phyloP scores from a whole-genome alignment of 2,797 vertebrate species.

The Anabas testudineus region DNA sequence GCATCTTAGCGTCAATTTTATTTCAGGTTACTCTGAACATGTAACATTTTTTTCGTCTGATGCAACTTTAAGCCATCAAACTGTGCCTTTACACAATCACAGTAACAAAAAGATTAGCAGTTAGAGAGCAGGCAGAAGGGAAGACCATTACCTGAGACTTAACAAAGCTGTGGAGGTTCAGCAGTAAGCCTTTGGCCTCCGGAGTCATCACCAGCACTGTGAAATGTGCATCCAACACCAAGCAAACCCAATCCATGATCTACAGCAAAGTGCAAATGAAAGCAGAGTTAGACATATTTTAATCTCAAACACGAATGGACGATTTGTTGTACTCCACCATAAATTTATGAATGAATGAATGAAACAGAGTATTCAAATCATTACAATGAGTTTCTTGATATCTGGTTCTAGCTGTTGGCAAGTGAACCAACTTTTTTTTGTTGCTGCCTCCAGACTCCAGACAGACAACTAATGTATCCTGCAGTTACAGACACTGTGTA shows the following conservation, averaged over 20 bases:
- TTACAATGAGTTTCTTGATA: neutral
- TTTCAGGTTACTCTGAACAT: neutral
- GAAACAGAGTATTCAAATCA: neutral
- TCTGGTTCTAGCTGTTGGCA: constrained; percentile 8
- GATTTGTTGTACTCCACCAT: neutral
- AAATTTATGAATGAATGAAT: neutral
- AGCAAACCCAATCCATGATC: constrained; percentile 96
- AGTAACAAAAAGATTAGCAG: neutral
- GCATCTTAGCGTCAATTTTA: neutral
- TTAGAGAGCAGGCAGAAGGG: neutral
- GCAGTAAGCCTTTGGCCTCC: constrained; percentile 89
- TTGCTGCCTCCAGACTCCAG: constrained; percentile 5
- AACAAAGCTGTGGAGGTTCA: constrained; percentile 89
- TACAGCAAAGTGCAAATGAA: constrained; percentile 63
- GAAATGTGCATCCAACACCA: constrained; percentile 95
- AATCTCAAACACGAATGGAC: neutral
- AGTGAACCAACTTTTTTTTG: neutral
- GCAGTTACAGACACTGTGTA: neutral
- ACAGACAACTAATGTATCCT: neutral
- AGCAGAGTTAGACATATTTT: neutral
- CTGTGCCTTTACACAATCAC: neutral
- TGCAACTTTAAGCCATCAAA: neutral
- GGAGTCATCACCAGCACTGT: constrained; percentile 93
- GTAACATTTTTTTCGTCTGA: neutral
- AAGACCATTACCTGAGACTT: constrained; percentile 88